Percentiles rank a stretch among this genome's conserved stretches.
Conservation (phyloP, 2,888 invertebrate species). For the Pseudoips prasinana region DNA sequence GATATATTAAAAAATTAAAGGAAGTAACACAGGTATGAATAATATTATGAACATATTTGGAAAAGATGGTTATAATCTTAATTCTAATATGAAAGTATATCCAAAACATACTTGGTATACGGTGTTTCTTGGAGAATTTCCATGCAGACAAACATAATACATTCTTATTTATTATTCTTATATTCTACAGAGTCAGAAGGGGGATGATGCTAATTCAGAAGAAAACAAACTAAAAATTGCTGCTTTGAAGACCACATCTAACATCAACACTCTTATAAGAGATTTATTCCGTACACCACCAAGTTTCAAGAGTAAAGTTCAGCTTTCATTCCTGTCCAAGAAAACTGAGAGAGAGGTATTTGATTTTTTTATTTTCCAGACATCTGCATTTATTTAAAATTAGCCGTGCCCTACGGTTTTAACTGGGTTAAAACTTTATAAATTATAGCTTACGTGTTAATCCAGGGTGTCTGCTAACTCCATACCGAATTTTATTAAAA, state of each 20-base stretch:
- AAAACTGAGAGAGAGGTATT: constrained; percentile 69
- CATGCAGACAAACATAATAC: not conserved
- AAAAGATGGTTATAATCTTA: not conserved
- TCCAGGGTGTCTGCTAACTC: too few relatives aligned
- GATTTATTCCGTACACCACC: constrained; percentile 97
- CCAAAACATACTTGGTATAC: too few relatives aligned
- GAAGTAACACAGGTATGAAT: constrained; percentile 79
- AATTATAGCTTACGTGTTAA: too few relatives aligned
- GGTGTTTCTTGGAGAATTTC: too few relatives aligned
- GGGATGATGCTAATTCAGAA: constrained; percentile 88
- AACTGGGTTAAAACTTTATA: too few relatives aligned
- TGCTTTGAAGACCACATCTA: constrained; percentile 94
- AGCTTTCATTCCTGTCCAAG: constrained; percentile 84
- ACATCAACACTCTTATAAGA: constrained; percentile 95
- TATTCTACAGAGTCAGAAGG: constrained; percentile 83
- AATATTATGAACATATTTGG: too few relatives aligned
- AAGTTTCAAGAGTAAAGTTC: constrained; percentile 92
- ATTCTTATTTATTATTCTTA: not conserved
- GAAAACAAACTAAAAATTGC: constrained; percentile 90
- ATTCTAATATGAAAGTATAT: too few relatives aligned
- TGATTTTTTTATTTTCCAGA: too few relatives aligned
- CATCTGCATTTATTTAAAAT: too few relatives aligned
- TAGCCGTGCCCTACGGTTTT: too few relatives aligned
- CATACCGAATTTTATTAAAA: too few relatives aligned
- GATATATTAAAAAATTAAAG: constrained; percentile 87